Conservation (phyloP, 2,888 invertebrate species). For the Halocaridina rubra region DNA sequence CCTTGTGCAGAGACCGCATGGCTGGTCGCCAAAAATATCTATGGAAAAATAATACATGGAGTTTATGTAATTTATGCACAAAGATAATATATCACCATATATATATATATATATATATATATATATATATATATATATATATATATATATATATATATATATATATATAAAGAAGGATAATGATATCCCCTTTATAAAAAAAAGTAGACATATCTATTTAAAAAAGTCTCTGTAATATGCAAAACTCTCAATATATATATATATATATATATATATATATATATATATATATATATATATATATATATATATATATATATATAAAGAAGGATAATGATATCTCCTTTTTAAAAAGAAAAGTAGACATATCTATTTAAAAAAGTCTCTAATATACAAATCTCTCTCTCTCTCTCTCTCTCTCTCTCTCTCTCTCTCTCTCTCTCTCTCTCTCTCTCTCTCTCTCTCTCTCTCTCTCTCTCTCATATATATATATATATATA, state of each 20-base stretch:
- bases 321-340: neutral
- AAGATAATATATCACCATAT: neutral
- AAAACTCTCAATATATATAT: neutral
- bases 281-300: neutral
- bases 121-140: neutral
- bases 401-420: too few relatives aligned
- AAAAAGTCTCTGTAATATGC: too few relatives aligned
- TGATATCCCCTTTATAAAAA: too few relatives aligned
- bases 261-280: neutral
- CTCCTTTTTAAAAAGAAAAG: too few relatives aligned
- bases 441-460: too few relatives aligned
- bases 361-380: too few relatives aligned
- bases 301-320: neutral
- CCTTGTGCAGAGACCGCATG: neutral
- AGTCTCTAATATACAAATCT: too few relatives aligned
- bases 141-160: neutral
- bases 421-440: too few relatives aligned
- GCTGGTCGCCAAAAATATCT: neutral
- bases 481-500: too few relatives aligned
- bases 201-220: too few relatives aligned
- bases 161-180: neutral
- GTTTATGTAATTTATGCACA: neutral
- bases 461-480: too few relatives aligned
- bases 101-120: neutral
- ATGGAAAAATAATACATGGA: neutral